phyloP scores from a whole-genome alignment of 2,113 vertebrate species.

The Lagopus muta region DNA sequence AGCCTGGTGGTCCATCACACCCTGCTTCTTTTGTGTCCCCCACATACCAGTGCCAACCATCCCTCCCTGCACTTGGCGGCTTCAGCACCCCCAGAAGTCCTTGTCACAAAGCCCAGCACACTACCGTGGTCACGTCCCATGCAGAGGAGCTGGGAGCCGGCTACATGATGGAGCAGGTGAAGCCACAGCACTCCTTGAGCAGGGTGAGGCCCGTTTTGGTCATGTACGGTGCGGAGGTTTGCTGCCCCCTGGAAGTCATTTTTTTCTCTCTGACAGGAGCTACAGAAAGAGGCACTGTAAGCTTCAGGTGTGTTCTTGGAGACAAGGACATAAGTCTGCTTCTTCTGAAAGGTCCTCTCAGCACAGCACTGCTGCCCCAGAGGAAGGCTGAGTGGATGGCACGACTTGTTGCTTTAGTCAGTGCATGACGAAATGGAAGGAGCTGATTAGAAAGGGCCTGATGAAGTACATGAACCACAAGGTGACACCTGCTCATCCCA shows the following conservation, averaged over 20 bases:
- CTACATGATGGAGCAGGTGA: conserved; percentile 91
- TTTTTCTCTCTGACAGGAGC: conserved; percentile 73
- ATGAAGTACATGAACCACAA: neutral
- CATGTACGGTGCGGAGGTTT: conserved; percentile 78
- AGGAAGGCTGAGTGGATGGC: neutral
- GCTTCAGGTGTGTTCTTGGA: neutral
- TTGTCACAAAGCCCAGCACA: neutral
- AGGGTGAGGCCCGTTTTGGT: conserved; percentile 86
- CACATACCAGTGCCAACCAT: rapidly evolving
- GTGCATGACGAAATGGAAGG: neutral
- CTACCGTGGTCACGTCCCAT: conserved; percentile 2
- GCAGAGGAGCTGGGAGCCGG: neutral
- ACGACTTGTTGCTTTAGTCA: neutral
- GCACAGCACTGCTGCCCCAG: neutral
- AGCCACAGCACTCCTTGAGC: conserved; percentile 90
- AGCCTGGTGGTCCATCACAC: neutral
- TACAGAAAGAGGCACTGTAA: neutral
- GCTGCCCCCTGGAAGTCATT: conserved; percentile 77
- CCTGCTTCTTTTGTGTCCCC: rapidly evolving
- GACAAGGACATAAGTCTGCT: neutral
- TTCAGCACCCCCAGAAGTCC: neutral
- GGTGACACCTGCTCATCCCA: neutral
- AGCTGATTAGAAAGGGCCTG: neutral
- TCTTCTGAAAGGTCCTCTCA: neutral
- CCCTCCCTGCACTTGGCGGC: neutral